Percentiles rank a stretch among this genome's conserved stretches.
phyloP scores from a whole-genome alignment of 2,113 vertebrate species.

The Corvus cornix region DNA sequence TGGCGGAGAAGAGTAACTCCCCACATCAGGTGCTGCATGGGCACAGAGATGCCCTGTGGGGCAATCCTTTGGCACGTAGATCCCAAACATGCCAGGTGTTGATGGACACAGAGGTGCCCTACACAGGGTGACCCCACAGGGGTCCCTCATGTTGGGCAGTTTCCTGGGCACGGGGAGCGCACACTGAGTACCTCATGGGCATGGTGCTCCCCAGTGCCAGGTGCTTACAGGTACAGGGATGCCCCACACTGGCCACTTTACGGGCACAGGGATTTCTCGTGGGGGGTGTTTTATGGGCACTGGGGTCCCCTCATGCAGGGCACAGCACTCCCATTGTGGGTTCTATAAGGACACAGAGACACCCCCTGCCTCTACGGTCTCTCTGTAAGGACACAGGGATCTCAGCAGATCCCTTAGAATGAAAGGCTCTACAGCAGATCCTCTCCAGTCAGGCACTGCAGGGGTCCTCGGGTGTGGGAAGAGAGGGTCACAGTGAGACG shows the following conservation, averaged over 20 bases:
- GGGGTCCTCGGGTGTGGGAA: not conserved
- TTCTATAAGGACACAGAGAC: not conserved
- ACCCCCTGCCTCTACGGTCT: rapidly evolving
- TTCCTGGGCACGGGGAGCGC: not conserved
- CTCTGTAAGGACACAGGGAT: not conserved
- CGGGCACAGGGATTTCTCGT: not conserved
- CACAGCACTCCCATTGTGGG: not conserved
- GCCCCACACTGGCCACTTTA: not conserved
- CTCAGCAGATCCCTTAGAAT: not conserved
- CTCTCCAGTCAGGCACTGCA: not conserved
- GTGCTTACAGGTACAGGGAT: not conserved
- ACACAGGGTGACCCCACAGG: not conserved
- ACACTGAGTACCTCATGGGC: not conserved
- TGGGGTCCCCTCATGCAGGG: not conserved
- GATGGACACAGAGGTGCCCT: not conserved
- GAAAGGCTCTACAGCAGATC: not conserved
- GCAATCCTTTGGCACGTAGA: not conserved
- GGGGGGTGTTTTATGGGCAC: not conserved
- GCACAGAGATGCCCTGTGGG: not conserved
- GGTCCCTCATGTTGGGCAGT: not conserved
- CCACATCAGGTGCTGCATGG: rapidly evolving
- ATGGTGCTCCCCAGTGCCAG: not conserved
- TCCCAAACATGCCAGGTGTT: not conserved
- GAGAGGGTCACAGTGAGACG: not conserved
- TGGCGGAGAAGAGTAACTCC: not conserved